Base-by-base conservation (phyloP, 1,140 invertebrate genomes). In the Meloidogyne floridensis region DNA sequence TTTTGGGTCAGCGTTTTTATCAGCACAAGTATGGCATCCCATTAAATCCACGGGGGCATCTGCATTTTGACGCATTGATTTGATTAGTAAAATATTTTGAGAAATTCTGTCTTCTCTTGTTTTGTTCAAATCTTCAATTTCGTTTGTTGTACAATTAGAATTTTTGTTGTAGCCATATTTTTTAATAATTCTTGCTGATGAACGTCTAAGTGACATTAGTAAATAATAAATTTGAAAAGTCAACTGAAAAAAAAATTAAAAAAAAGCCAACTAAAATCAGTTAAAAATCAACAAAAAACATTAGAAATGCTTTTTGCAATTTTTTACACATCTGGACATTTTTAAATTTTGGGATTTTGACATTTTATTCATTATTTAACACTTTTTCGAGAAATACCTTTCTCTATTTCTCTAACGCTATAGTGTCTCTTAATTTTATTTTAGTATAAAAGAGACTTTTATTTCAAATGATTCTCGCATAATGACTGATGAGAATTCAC, bases 21-120 rank as follows among this genome's bases (percentile, higher is more conserved):
- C 84, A 43, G 85, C 85, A 47, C 87, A 70, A 75, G 71, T 84
- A 70, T 86, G 85, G 72, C 84, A 85, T 42, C 84, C 84, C 32
- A 83, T 70, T 18, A 79, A 74, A 70, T 86, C 84, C 42, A 86
- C 83, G n/a, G 81, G 81, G 11, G 81, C 81, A 59, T 73, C 47
- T 15, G 72, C 32, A n/a, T 56, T 74, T 51, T 81, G 43, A n/a
- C 81, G 81, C 71, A 82, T 82, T 82, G 82, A 51, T 72, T 80
- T 59, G 13, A 82, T 71, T 9, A 81, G 11, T 54, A 70, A 32
- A 15, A 82, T 43, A n/a, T 82, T 47, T 20, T 18, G 53, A 32
- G 42, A 13, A 54, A 59, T 5, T 42, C n/a, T 42, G 6, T 77
- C n/a, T 32, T 13, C 0, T 65, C 2, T n/a, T 32, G n/a, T n/a